Evolutionary conservation across 2,888 invertebrate species (phyloP).

Genomic region (Rosalia funebris): DNA sequence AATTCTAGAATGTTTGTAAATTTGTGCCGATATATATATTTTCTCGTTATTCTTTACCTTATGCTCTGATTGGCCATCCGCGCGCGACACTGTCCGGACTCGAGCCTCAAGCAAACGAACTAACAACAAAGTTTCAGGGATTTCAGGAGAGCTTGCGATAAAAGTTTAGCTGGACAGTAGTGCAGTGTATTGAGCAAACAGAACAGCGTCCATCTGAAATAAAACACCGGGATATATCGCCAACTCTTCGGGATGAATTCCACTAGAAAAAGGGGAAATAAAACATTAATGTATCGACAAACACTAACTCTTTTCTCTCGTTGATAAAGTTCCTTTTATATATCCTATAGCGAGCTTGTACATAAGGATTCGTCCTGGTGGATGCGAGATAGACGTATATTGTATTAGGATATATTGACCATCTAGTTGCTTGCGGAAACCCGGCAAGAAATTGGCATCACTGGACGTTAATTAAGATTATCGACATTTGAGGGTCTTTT

Average conservation of each 20-base stretch:
- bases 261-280: slow-evolving; percentile 18
- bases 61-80: too few relatives aligned
- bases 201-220: slow-evolving; percentile 27
- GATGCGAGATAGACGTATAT: background rate
- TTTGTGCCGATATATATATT: too few relatives aligned
- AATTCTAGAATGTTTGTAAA: too few relatives aligned
- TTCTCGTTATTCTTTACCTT: too few relatives aligned
- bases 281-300: slow-evolving; percentile 30
- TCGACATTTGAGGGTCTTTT: too few relatives aligned
- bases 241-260: slow-evolving; percentile 24
- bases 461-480: too few relatives aligned
- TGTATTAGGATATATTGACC: background rate
- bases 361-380: background rate
- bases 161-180: slow-evolving; percentile 39
- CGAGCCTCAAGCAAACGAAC: slow-evolving; percentile 38
- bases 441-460: background rate
- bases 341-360: background rate
- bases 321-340: slow-evolving; percentile 24
- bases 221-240: slow-evolving; percentile 29
- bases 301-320: slow-evolving; percentile 23
- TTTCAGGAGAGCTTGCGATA: slow-evolving; percentile 44
- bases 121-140: slow-evolving; percentile 45
- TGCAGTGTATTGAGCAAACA: slow-evolving; percentile 29
- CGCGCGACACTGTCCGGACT: slow-evolving; percentile 12
- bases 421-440: background rate